Conservation (phyloP, 2,888 invertebrate species). For the Erebia epiphron region DNA sequence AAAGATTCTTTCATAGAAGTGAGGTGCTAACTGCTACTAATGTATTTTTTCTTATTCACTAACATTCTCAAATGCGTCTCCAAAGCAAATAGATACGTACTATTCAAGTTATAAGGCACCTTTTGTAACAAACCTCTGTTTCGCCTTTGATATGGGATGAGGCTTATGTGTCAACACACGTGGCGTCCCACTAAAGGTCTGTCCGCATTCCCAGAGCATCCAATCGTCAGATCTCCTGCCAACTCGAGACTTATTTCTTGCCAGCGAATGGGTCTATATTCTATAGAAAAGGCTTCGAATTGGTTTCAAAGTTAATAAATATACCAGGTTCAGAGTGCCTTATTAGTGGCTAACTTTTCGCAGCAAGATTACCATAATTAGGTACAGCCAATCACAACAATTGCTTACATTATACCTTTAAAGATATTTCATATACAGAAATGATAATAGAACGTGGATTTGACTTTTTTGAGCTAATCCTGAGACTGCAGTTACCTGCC, state of each 20-base stretch:
- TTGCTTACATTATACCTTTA: too few species aligned
- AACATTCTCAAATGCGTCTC: neutral
- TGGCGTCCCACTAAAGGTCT: constrained; percentile 17
- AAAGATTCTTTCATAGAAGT: constrained; percentile 8
- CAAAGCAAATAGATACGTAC: constrained; percentile 1
- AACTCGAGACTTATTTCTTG: constrained; percentile 12
- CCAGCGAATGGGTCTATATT: neutral
- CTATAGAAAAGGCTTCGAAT: neutral
- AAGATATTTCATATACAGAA: too few species aligned
- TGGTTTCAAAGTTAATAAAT: neutral
- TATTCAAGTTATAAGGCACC: neutral
- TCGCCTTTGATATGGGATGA: constrained; percentile 5
- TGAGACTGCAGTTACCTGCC: too few species aligned
- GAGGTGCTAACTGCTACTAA: too few species aligned
- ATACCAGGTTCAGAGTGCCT: too few species aligned
- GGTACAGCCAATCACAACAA: too few species aligned
- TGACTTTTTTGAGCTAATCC: too few species aligned
- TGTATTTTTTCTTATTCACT: constrained; percentile 8
- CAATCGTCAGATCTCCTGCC: constrained; percentile 18
- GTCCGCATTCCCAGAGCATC: constrained; percentile 21
- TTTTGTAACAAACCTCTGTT: constrained; percentile 1
- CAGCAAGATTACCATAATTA: too few species aligned
- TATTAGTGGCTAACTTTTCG: too few species aligned
- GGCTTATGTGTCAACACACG: constrained; percentile 15
- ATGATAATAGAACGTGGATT: too few species aligned